Conservation (phyloP, 2,888 invertebrate genomes). For the Rotaria sp. region DNA sequence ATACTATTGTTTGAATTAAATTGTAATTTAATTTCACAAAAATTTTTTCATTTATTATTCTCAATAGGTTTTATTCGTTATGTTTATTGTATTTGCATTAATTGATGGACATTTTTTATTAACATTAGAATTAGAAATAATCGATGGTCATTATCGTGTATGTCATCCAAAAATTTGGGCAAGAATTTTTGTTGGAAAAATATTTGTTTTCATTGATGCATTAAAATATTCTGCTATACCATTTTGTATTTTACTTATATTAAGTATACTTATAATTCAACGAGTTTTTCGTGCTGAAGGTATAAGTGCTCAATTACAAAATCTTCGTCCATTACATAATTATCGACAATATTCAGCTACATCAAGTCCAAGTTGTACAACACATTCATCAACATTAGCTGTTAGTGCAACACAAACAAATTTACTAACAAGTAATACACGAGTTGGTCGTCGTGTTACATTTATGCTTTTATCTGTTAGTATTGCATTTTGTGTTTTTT, state of each 20-base stretch:
- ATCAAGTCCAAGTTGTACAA: background rate
- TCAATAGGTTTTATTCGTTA: background rate
- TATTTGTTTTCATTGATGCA: constrained; percentile 23
- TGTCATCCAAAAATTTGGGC: background rate
- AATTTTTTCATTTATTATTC: too few relatives aligned
- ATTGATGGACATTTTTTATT: constrained; percentile 27
- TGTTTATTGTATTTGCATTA: background rate
- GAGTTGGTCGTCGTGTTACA: constrained; percentile 19
- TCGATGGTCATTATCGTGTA: background rate
- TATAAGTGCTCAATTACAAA: constrained; percentile 27
- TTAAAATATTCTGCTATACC: constrained; percentile 26
- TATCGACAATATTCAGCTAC: background rate
- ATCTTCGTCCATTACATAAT: background rate
- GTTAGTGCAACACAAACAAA: background rate
- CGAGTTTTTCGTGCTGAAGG: constrained; percentile 12
- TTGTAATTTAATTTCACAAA: too few relatives aligned
- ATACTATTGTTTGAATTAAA: too few relatives aligned
- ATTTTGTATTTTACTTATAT: constrained; percentile 15
- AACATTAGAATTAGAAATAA: constrained; percentile 8
- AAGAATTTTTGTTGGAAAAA: background rate
- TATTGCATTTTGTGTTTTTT: constrained; percentile 28
- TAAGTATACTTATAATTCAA: constrained; percentile 14
- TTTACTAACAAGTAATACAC: background rate
- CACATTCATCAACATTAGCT: background rate
- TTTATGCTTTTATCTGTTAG: constrained; percentile 13